Percentiles rank a stretch among this genome's conserved stretches.
Conservation (phyloP, 2,797 vertebrate genomes). For the Poeciliopsis gracilis region DNA sequence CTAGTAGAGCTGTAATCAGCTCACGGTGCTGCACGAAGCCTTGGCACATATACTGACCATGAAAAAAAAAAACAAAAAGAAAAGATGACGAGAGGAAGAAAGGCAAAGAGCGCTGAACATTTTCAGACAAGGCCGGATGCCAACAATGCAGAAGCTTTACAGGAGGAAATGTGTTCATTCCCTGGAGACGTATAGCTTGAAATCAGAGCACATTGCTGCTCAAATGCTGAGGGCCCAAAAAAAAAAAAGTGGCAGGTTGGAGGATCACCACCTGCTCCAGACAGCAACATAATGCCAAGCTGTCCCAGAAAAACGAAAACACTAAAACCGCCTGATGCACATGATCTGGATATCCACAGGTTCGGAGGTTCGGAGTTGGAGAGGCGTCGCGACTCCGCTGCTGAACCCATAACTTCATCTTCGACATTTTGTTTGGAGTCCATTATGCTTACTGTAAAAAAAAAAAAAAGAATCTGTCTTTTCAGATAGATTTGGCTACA, state of each 20-base stretch:
- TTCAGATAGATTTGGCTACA: background rate
- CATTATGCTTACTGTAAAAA: background rate
- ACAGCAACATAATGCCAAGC: slow-evolving; percentile 33
- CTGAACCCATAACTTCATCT: background rate
- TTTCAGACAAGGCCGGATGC: slow-evolving; percentile 47
- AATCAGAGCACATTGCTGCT: slow-evolving; percentile 44
- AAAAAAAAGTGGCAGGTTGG: slow-evolving; percentile 21
- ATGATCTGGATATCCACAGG: background rate
- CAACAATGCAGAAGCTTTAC: slow-evolving; percentile 46
- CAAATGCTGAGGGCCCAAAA: slow-evolving; percentile 31
- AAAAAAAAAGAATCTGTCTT: background rate
- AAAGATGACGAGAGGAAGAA: slow-evolving; percentile 39
- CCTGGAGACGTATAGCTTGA: slow-evolving; percentile 61
- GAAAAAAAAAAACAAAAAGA: slow-evolving; percentile 33
- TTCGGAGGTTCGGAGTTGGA: slow-evolving; percentile 33
- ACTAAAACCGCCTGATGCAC: background rate
- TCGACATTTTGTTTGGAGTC: background rate
- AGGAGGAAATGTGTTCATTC: slow-evolving; percentile 61
- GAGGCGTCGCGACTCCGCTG: slow-evolving; percentile 23
- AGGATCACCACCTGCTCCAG: slow-evolving; percentile 45
- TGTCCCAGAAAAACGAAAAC: slow-evolving; percentile 34
- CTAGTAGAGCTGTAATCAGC: slow-evolving; percentile 56
- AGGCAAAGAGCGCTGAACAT: slow-evolving; percentile 58
- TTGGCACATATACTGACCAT: slow-evolving; percentile 43
- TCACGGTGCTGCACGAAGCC: slow-evolving; percentile 46